Conservation (phyloP, 2,888 invertebrate genomes). For the Hirtodrosophila confusa region DNA sequence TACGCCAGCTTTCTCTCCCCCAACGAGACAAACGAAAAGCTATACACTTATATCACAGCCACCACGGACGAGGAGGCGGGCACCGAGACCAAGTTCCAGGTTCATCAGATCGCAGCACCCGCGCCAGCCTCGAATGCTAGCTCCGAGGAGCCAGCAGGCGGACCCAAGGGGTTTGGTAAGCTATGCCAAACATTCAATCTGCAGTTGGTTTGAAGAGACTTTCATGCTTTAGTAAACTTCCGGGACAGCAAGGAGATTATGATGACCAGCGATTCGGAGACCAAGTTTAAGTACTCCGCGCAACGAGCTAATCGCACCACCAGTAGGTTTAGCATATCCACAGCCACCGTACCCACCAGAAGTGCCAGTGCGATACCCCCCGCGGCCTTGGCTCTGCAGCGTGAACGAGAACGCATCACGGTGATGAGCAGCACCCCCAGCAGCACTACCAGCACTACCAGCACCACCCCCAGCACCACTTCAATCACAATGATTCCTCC, state of each 20-base stretch:
- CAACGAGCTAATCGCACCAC: constrained; percentile 71
- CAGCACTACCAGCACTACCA: constrained; percentile 10
- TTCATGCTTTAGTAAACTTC: constrained; percentile 84
- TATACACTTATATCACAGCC: constrained; percentile 78
- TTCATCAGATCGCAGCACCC: constrained; percentile 67
- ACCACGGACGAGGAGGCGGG: constrained; percentile 73
- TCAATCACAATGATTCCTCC: constrained; percentile 24
- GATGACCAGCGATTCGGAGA: constrained; percentile 86
- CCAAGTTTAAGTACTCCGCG: constrained; percentile 83
- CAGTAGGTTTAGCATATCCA: constrained; percentile 53
- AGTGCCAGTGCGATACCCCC: constrained; percentile 69
- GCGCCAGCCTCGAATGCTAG: constrained; percentile 30
- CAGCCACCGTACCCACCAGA: constrained; percentile 68
- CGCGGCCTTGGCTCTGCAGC: constrained; percentile 54
- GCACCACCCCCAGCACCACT: constrained; percentile 12
- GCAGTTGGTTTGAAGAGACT: constrained; percentile 1
- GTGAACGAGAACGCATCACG: constrained; percentile 51
- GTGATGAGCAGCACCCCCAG: background rate
- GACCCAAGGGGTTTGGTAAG: constrained; percentile 76
- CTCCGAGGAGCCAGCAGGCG: constrained; percentile 68
- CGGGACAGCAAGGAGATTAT: constrained; percentile 87
- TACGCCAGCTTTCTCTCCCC: constrained; percentile 82
- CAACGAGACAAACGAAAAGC: constrained; percentile 76
- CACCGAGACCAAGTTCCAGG: constrained; percentile 67
- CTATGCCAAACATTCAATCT: background rate